phyloP scores from a whole-genome alignment of 2,113 vertebrate genomes.

The Leptosomus discolor region DNA sequence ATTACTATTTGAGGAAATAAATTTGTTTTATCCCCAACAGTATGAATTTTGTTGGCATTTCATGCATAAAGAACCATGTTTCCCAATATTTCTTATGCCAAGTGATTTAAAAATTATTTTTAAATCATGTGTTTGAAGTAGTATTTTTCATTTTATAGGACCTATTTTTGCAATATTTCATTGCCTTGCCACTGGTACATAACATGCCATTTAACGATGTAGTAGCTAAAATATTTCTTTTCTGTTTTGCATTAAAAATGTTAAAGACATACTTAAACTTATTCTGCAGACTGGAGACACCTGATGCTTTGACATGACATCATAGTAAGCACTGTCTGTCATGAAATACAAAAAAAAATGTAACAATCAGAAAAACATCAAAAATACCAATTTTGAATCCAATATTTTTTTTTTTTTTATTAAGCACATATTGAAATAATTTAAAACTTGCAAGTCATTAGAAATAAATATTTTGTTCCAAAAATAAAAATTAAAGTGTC shows the following conservation, averaged over 20 bases:
- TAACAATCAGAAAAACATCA: background rate
- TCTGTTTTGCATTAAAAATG: background rate
- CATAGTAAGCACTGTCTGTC: background rate
- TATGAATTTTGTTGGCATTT: background rate
- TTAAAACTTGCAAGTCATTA: background rate
- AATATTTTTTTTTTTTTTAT: background rate
- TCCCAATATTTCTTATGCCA: background rate
- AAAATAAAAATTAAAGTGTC: background rate
- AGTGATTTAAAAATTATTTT: background rate
- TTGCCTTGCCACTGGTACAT: background rate
- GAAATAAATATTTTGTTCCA: background rate
- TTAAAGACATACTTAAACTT: background rate
- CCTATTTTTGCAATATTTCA: background rate
- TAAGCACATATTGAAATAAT: background rate
- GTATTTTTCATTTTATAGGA: background rate
- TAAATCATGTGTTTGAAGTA: background rate
- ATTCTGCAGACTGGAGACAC: background rate
- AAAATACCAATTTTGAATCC: background rate
- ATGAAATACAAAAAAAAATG: background rate
- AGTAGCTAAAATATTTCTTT: background rate
- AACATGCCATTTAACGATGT: background rate
- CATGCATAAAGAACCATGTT: background rate
- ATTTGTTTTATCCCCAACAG: background rate
- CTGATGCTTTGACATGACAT: background rate
- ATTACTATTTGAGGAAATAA: background rate